These are phyloP conservation scores for Hydrophis major DNA, from an alignment of 2,797 vertebrate genomes.

Conservation along the genomic window DNA sequence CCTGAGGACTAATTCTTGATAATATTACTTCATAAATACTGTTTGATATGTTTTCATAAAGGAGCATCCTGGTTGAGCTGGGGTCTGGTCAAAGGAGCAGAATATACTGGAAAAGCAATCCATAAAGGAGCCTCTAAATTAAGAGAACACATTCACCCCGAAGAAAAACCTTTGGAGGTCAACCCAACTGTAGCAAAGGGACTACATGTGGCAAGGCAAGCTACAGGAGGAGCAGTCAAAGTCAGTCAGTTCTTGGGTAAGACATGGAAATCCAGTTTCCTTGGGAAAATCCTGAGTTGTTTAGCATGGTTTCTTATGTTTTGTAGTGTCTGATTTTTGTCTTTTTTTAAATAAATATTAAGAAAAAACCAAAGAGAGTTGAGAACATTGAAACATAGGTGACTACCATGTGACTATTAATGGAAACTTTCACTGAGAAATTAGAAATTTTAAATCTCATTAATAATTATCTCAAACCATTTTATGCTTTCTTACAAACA, in stretches of 20 bases:
- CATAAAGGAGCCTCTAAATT: slow-evolving; percentile 94
- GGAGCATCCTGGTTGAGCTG: slow-evolving; percentile 97
- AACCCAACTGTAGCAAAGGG: slow-evolving; percentile 87
- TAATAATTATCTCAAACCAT: background rate
- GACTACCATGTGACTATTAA: background rate
- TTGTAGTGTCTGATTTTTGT: background rate
- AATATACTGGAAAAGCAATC: slow-evolving; percentile 93
- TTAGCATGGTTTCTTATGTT: background rate
- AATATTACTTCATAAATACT: background rate
- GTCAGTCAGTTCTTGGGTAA: slow-evolving; percentile 97
- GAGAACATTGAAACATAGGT: background rate
- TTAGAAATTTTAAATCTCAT: background rate
- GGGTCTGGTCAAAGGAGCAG: slow-evolving; percentile 94
- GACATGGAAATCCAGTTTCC: background rate
- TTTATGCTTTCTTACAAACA: background rate
- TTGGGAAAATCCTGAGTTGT: background rate
- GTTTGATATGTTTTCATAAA: slow-evolving; percentile 59
- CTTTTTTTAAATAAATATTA: background rate
- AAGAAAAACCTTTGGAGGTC: slow-evolving; percentile 89
- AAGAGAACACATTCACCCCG: slow-evolving; percentile 92
- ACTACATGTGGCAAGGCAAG: slow-evolving; percentile 93
- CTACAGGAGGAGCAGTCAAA: slow-evolving; percentile 94
- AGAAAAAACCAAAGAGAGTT: background rate
- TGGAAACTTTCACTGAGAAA: background rate
- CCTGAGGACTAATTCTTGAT: background rate